These are phyloP conservation scores for Labrus mixtus DNA, from an alignment of 2,113 vertebrate species.

Conservation along the genomic window DNA sequence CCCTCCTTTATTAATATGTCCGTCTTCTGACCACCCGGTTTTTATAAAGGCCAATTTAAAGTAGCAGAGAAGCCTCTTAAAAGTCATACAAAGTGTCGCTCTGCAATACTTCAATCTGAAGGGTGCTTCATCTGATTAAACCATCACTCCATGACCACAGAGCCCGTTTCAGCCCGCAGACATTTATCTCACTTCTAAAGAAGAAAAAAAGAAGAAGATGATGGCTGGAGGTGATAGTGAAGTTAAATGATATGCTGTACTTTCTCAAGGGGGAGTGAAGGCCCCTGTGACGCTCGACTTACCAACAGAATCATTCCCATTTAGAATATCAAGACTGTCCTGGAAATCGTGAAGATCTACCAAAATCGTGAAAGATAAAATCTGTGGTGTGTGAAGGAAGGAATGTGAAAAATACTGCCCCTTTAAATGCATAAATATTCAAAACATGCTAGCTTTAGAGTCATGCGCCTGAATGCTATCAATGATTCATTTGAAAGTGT, in stretches of 20 bases:
- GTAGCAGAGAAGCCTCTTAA: constrained; percentile 28
- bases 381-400: neutral
- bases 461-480: neutral
- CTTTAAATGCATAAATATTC: constrained; percentile 1
- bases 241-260: constrained; percentile 36
- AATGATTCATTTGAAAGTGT: constrained; percentile 10
- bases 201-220: neutral
- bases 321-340: neutral
- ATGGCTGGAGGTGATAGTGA: neutral
- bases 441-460: neutral
- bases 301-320: constrained; percentile 20
- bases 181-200: constrained; percentile 20
- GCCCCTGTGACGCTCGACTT: constrained; percentile 3
- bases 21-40: constrained; percentile 54
- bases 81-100: constrained; percentile 21
- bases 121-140: constrained; percentile 36
- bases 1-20: constrained; percentile 45
- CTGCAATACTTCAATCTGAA: constrained; percentile 3
- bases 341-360: neutral
- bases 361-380: constrained; percentile 8
- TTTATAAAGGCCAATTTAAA: constrained; percentile 58
- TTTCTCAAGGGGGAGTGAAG: constrained; percentile 25
- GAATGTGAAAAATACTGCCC: neutral
- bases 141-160: constrained; percentile 29
- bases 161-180: constrained; percentile 22